These are phyloP conservation scores for Tuta absoluta DNA, from an alignment of 2,888 invertebrate genomes.

Conservation along the genomic window DNA sequence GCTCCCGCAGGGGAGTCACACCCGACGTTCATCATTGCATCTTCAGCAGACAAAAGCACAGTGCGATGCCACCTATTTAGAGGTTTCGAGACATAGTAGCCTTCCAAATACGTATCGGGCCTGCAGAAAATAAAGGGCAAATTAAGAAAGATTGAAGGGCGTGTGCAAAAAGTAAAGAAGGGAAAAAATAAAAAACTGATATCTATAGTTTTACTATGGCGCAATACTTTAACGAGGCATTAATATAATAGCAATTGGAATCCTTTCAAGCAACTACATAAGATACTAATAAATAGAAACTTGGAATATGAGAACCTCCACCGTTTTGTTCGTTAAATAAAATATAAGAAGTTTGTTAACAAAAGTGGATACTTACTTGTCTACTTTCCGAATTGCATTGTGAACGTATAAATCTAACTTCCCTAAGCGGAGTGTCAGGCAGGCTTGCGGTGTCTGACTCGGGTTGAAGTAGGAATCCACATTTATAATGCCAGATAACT, in stretches of 20 bases:
- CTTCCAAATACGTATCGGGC: constrained; percentile 49
- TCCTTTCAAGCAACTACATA: too few species aligned
- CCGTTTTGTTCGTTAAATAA: too few species aligned
- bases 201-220: too few species aligned
- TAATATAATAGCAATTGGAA: too few species aligned
- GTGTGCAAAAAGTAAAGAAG: too few species aligned
- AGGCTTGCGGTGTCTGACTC: constrained; percentile 50
- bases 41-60: constrained; percentile 43
- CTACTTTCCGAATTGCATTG: constrained; percentile 50
- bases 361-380: constrained; percentile 45
- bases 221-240: too few species aligned
- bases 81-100: constrained; percentile 67
- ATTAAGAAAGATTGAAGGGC: too few species aligned
- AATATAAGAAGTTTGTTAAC: neutral
- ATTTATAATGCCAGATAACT: constrained; percentile 70
- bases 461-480: constrained; percentile 73
- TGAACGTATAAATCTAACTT: constrained; percentile 51
- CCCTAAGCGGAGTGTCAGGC: constrained; percentile 43
- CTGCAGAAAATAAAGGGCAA: constrained; percentile 40
- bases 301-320: too few species aligned
- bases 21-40: constrained; percentile 43
- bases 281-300: too few species aligned
- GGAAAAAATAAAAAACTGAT: too few species aligned
- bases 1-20: constrained; percentile 48
- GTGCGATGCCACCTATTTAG: constrained; percentile 62